A percentile compares a stretch with the other conserved stretches of the same genome.
phyloP scores from a whole-genome alignment of 2,113 vertebrate genomes.

The Salvelinus fontinalis region DNA sequence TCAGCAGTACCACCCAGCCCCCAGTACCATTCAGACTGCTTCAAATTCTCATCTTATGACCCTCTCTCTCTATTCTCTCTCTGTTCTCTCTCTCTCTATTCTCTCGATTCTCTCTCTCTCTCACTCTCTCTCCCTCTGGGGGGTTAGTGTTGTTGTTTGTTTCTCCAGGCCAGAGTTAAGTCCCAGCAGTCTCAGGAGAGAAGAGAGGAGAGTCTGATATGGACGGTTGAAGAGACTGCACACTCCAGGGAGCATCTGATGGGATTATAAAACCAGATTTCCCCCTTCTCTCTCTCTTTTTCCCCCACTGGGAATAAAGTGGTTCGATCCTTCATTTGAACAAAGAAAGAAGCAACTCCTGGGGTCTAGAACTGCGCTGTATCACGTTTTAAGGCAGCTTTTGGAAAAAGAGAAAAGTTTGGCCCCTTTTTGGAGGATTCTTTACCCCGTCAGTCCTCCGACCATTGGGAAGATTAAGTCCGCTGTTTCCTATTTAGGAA shows the following conservation, averaged over 20 bases:
- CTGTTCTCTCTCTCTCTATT: neutral
- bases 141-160: slow-evolving; percentile 66
- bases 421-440: slow-evolving; percentile 34
- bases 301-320: slow-evolving; percentile 35
- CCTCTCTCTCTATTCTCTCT: slow-evolving; percentile 6
- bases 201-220: slow-evolving; percentile 50
- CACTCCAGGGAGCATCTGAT: slow-evolving; percentile 63
- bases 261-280: slow-evolving; percentile 56
- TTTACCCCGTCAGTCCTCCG: slow-evolving; percentile 2
- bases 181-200: slow-evolving; percentile 70
- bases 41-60: slow-evolving; percentile 19
- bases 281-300: neutral
- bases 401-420: neutral
- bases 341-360: slow-evolving; percentile 30
- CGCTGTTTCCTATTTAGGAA: slow-evolving; percentile 49
- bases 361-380: slow-evolving; percentile 21
- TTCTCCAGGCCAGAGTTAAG: slow-evolving; percentile 65
- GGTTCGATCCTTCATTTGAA: slow-evolving; percentile 25
- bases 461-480: slow-evolving; percentile 39
- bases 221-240: slow-evolving; percentile 58
- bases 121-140: slow-evolving; percentile 33
- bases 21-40: neutral
- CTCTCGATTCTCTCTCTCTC: neutral
- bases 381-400: slow-evolving; percentile 20
- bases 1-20: neutral